A percentile compares a stretch with the other conserved stretches of the same genome.
These are phyloP conservation scores for Linnaemya tessellans DNA, from an alignment of 2,888 invertebrate species.

Conservation along the genomic window DNA sequence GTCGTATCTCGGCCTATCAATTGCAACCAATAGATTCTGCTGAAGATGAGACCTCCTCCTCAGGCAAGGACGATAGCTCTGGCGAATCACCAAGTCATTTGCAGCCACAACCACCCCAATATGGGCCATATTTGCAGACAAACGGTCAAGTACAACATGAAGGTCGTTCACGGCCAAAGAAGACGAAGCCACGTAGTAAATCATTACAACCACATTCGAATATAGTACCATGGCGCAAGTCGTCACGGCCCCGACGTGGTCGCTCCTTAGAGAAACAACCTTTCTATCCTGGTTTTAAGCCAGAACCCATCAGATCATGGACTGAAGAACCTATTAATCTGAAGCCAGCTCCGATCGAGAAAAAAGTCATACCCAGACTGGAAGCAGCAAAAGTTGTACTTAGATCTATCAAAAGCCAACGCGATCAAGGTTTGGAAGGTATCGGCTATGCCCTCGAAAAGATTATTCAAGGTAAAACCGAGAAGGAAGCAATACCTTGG, in stretches of 20 bases:
- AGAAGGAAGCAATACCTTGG: constrained; percentile 82
- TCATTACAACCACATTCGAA: constrained; percentile 82
- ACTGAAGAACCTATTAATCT: constrained; percentile 87
- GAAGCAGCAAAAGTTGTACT: constrained; percentile 84
- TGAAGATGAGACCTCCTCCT: constrained; percentile 82
- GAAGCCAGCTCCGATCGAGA: constrained; percentile 85
- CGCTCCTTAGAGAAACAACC: constrained; percentile 84
- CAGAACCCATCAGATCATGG: constrained; percentile 85
- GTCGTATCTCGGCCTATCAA: constrained; percentile 82
- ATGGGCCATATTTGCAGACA: constrained; percentile 77
- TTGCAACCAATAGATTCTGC: constrained; percentile 81
- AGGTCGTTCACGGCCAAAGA: constrained; percentile 80
- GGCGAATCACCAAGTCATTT: constrained; percentile 78
- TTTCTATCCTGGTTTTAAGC: constrained; percentile 82
- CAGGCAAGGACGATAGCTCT: constrained; percentile 82
- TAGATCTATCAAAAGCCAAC: constrained; percentile 84
- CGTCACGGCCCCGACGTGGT: constrained; percentile 81
- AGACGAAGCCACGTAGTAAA: constrained; percentile 81
- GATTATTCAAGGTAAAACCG: constrained; percentile 81
- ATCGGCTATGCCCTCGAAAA: constrained; percentile 82
- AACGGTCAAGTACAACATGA: constrained; percentile 79
- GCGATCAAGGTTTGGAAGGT: constrained; percentile 81
- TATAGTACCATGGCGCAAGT: constrained; percentile 82
- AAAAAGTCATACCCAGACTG: constrained; percentile 84
- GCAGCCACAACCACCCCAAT: constrained; percentile 76